A percentile compares a stretch with the other conserved stretches of the same genome.
These are phyloP conservation scores for Trialeurodes vaporariorum DNA, from an alignment of 1,140 invertebrate species.

Conservation along the genomic window DNA sequence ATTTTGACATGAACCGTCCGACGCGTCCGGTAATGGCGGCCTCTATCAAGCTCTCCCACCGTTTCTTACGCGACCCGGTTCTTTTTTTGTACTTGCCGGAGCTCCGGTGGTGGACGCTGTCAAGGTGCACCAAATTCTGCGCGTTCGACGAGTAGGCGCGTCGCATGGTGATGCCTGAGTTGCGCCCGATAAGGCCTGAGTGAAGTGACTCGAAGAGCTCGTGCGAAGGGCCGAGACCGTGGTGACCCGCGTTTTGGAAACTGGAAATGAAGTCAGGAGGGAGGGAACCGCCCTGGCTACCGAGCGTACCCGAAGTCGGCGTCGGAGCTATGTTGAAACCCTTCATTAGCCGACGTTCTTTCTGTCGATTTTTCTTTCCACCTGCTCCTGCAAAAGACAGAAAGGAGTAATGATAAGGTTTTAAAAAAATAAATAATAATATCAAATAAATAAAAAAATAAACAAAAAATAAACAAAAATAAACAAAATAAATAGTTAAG, in stretches of 20 bases:
- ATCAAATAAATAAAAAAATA: neutral
- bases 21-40: neutral
- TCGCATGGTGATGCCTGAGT: neutral
- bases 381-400: conserved; percentile 51
- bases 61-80: neutral
- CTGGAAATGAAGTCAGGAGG: neutral
- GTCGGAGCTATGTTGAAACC: conserved; percentile 77
- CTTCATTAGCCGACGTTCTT: conserved; percentile 84
- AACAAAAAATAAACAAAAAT: conserved; percentile 3
- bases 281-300: neutral
- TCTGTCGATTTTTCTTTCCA: conserved; percentile 85
- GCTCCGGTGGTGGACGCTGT: neutral
- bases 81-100: neutral
- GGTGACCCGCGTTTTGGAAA: neutral
- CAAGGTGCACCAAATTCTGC: neutral
- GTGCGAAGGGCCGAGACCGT: neutral
- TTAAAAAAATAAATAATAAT: neutral
- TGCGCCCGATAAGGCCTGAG: neutral
- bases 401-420: conserved; percentile 19
- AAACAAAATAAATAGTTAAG: neutral
- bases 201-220: neutral
- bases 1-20: neutral
- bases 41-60: neutral
- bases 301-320: conserved; percentile 33
- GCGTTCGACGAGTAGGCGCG: neutral